These are phyloP conservation scores for Eolophus roseicapilla DNA, from an alignment of 2,113 vertebrate genomes.

Conservation along the genomic window DNA sequence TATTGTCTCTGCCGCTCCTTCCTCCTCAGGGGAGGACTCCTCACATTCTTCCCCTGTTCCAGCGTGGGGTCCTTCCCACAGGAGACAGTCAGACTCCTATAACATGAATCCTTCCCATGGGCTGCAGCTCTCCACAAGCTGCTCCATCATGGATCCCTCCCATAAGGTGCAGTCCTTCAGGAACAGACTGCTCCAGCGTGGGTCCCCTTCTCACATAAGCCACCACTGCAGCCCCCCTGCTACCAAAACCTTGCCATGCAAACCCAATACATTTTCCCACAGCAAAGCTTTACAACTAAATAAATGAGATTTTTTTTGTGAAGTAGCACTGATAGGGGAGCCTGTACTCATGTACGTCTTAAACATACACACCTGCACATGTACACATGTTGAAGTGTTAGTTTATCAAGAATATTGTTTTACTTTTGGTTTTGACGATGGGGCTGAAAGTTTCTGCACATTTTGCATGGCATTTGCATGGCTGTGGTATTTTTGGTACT, in stretches of 20 bases:
- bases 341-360: neutral
- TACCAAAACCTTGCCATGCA: neutral
- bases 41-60: neutral
- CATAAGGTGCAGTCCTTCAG: neutral
- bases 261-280: too few species aligned
- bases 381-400: neutral
- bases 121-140: neutral
- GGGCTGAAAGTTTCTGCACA: neutral
- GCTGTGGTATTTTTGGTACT: neutral
- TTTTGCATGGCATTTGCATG: neutral
- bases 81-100: neutral
- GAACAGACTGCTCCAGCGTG: neutral
- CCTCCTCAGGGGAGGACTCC: neutral
- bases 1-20: neutral
- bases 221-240: neutral
- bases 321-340: neutral
- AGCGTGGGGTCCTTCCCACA: neutral
- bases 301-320: neutral
- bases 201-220: neutral
- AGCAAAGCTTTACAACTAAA: neutral
- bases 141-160: neutral
- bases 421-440: neutral
- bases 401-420: neutral
- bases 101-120: neutral
- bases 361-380: accelerated